phyloP scores from a whole-genome alignment of 2,888 invertebrate species.

The Cylloceria caligata region DNA sequence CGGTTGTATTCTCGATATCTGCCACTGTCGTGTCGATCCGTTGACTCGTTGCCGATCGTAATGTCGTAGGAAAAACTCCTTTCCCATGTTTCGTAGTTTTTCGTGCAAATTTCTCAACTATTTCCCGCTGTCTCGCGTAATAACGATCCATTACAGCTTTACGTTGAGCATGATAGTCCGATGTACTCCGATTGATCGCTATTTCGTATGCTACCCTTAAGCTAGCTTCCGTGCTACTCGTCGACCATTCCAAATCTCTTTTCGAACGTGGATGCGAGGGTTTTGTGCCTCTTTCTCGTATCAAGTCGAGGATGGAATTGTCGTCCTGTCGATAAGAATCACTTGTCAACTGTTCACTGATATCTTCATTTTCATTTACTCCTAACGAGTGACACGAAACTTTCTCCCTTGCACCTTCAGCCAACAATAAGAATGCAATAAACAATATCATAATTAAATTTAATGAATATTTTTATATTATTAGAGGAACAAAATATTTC shows the following conservation, averaged over 20 bases:
- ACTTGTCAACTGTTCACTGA: background rate
- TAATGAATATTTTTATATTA: background rate
- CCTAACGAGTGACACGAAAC: conserved; percentile 1
- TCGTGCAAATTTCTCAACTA: conserved; percentile 66
- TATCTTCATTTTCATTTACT: conserved; percentile 26
- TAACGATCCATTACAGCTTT: conserved; percentile 76
- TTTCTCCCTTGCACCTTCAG: background rate
- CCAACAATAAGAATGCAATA: conserved; percentile 22
- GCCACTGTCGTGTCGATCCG: background rate
- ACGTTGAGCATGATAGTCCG: conserved; percentile 74
- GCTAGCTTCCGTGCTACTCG: conserved; percentile 25
- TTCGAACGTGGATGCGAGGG: conserved; percentile 8
- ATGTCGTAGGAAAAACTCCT: background rate
- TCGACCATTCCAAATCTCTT: conserved; percentile 22
- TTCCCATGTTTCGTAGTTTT: conserved; percentile 20
- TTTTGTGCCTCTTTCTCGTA: conserved; percentile 77
- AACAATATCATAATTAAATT: conserved; percentile 38
- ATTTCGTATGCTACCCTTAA: conserved; percentile 54
- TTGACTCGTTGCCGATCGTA: background rate
- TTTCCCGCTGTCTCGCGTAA: conserved; percentile 72
- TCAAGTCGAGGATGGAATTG: conserved; percentile 63
- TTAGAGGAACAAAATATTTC: background rate
- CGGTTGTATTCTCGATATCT: background rate
- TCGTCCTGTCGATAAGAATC: conserved; percentile 29
- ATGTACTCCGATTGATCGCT: conserved; percentile 65